These are phyloP conservation scores for Fregata magnificens DNA, from an alignment of 2,113 vertebrate species.

Conservation along the genomic window DNA sequence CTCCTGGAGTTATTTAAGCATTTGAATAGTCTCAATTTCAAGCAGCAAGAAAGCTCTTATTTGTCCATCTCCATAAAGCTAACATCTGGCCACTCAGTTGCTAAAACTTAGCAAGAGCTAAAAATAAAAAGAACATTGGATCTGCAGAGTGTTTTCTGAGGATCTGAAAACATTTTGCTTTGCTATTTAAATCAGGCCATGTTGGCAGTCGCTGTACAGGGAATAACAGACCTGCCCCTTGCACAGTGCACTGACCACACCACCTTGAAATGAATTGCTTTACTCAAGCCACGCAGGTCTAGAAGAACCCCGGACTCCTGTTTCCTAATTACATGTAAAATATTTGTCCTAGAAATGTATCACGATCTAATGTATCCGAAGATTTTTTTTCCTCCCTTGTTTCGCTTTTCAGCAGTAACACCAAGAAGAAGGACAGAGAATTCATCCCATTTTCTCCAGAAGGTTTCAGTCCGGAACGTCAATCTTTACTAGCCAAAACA, in stretches of 20 bases:
- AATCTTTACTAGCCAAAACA: background rate
- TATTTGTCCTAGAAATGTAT: background rate
- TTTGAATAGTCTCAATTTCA: background rate
- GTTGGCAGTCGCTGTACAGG: background rate
- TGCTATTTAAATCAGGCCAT: background rate
- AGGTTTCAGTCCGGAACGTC: background rate
- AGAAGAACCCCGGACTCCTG: background rate
- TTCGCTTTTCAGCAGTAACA: background rate
- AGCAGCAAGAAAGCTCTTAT: background rate
- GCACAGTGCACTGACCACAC: background rate
- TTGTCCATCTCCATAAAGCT: background rate
- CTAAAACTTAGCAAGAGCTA: background rate
- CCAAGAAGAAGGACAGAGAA: background rate
- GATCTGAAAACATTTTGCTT: background rate
- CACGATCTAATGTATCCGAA: background rate
- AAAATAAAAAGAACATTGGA: background rate
- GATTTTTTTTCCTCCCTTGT: background rate
- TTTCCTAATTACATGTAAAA: background rate
- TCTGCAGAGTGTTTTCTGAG: background rate
- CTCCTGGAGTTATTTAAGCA: background rate
- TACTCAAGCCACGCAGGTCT: background rate
- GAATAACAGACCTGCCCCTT: background rate
- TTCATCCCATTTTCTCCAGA: background rate
- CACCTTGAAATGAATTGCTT: background rate
- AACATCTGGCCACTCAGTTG: background rate